Base-by-base conservation (phyloP, 2,113 vertebrate species). In the Myotis brandtii region DNA sequence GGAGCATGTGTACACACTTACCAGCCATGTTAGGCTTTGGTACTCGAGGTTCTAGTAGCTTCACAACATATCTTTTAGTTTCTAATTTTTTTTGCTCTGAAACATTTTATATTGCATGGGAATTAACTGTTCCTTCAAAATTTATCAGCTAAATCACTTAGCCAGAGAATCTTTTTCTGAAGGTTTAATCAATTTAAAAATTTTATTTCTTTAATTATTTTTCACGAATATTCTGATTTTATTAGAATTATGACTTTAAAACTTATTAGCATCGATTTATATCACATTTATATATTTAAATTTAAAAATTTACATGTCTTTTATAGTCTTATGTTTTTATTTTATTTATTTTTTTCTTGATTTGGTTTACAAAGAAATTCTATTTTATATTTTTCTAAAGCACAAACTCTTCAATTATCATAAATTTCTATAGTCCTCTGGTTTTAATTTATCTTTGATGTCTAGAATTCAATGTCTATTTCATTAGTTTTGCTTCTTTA, bases 311-410 rank as follows among this genome's bases (percentile, higher is more conserved):
- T 27, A 37, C 9, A 67, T 54, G 21, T 79, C 8, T 83, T n/a
- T 52, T 80, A 73, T 69, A 80, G 25, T 91, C 20, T 69, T 18
- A 62, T 32, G 18, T 37, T 50, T 80, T 67, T 77, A 56, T 59
- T 59, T 73, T 32, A 82, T 54, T 90, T 79, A 25, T 48, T 54
- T 56, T 59, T 76, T 93, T 79, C 18, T 93, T 79, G 9, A 95
- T 62, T 69, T 84, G 72, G 20, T 30, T 73, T 40, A 66, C 43
- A 87, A 30, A 79, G 20, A 16, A 20, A 54, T 90, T 80, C 8
- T 48, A 48, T 81, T 89, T 94, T 50, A 6, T 21, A 64, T 48
- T 72, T 77, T 95, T 43, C 37, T 40, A 86, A 86, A 93, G 48
- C 85, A 80, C 21, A 52, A 66, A 8, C 18, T 64, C 50, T 82